These are phyloP conservation scores for Cephonodes hylas DNA, from an alignment of 2,888 invertebrate species.

Conservation along the genomic window DNA sequence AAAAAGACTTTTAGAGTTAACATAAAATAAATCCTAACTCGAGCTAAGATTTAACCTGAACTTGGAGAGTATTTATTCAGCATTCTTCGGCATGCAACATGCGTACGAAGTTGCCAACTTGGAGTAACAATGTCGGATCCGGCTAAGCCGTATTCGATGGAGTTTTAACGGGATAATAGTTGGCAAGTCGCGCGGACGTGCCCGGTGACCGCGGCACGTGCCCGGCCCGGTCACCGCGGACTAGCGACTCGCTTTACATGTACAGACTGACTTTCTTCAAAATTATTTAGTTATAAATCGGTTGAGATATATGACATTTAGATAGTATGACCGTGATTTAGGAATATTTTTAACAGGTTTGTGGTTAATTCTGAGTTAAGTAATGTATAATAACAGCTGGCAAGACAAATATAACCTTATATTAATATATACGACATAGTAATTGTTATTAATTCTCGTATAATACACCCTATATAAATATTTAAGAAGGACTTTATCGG, in stretches of 20 bases:
- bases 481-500: too few species aligned
- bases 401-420: too few species aligned
- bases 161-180: slow-evolving; percentile 19
- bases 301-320: too few species aligned
- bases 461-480: too few species aligned
- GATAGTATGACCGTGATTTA: too few species aligned
- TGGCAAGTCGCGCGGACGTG: slow-evolving; percentile 12
- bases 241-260: not conserved
- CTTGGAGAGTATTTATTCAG: not conserved
- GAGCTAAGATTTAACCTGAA: not conserved
- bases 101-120: slow-evolving; percentile 14
- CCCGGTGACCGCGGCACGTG: not conserved
- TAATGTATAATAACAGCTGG: too few species aligned
- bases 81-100: not conserved
- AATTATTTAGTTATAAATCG: not conserved
- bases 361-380: too few species aligned
- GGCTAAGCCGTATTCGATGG: slow-evolving; percentile 24
- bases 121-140: slow-evolving; percentile 10
- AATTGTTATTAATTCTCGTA: too few species aligned
- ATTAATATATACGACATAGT: too few species aligned
- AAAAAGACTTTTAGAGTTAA: too few species aligned
- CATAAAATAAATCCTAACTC: too few species aligned
- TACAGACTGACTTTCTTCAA: not conserved
- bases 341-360: too few species aligned
- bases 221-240: not conserved